phyloP scores from a whole-genome alignment of 2,888 invertebrate species.

The Xestia sexstrigata region DNA sequence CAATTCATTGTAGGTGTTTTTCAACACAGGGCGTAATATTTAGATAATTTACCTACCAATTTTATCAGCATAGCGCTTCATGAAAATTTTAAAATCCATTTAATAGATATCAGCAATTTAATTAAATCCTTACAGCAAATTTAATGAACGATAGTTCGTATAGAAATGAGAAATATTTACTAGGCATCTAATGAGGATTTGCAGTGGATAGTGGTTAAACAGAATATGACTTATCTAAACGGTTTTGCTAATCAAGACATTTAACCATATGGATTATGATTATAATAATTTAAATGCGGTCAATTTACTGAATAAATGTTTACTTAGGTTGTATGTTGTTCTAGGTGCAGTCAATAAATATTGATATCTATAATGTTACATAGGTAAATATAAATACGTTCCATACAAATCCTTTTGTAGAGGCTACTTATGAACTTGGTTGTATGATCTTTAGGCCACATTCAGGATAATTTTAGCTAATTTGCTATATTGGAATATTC shows the following conservation, averaged over 20 bases:
- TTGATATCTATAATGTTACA: conserved; percentile 11
- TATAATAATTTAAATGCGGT: conserved; percentile 31
- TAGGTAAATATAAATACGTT: background rate
- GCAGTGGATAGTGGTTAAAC: conserved; percentile 7
- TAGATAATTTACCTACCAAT: background rate
- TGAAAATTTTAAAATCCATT: conserved; percentile 6
- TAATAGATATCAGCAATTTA: conserved; percentile 3
- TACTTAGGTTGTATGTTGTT: conserved; percentile 30
- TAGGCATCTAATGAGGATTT: conserved; percentile 28
- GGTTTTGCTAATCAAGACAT: conserved; percentile 42
- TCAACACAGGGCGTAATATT: background rate
- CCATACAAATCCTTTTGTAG: background rate
- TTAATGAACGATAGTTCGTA: conserved; percentile 15
- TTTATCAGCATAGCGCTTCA: background rate
- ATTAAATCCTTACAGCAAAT: background rate
- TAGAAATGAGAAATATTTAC: conserved; percentile 32
- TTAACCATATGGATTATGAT: conserved; percentile 26
- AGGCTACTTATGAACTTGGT: background rate
- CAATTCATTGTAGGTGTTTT: conserved; percentile 5
- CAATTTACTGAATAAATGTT: conserved; percentile 33
- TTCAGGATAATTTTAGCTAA: background rate
- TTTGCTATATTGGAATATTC: background rate
- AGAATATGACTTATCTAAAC: conserved; percentile 49
- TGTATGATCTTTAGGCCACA: background rate
- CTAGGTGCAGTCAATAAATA: conserved; percentile 39